phyloP scores from a whole-genome alignment of 2,113 vertebrate species.

The Macquaria ambigua region DNA sequence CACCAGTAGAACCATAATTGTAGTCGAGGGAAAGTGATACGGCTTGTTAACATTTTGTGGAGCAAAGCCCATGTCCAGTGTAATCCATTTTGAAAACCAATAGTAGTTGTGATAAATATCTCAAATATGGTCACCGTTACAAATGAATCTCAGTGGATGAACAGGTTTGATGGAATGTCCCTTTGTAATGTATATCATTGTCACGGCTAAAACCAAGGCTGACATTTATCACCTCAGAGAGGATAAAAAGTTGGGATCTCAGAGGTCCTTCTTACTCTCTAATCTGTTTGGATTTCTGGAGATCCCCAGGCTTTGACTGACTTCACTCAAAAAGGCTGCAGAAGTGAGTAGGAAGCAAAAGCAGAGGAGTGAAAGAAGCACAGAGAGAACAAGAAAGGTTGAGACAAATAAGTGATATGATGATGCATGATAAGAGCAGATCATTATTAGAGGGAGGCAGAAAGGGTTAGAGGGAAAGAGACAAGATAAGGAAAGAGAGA shows the following conservation, averaged over 20 bases:
- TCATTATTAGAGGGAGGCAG: conserved; percentile 3
- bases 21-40: conserved; percentile 42
- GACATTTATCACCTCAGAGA: conserved; percentile 70
- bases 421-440: conserved; percentile 22
- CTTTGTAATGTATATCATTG: conserved; percentile 56
- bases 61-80: conserved; percentile 11
- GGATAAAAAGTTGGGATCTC: conserved; percentile 49
- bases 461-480: background rate
- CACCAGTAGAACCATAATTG: conserved; percentile 48
- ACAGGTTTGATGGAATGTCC: conserved; percentile 36
- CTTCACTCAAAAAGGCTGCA: conserved; percentile 46
- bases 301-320: conserved; percentile 66
- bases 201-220: conserved; percentile 49
- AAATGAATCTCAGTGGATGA: conserved; percentile 27
- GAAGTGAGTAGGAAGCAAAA: background rate
- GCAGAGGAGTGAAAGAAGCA: conserved; percentile 9
- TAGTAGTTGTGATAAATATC: conserved; percentile 39
- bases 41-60: conserved; percentile 48
- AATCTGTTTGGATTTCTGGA: conserved; percentile 72
- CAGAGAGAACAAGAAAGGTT: background rate
- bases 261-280: conserved; percentile 51
- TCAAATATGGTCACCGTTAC: conserved; percentile 12
- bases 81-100: conserved; percentile 38
- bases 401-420: conserved; percentile 25
- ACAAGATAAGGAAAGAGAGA: background rate